A percentile compares a stretch with the other conserved stretches of the same genome.
Conservation (phyloP, 2,113 vertebrate genomes). For the Gracilinanus agilis region DNA sequence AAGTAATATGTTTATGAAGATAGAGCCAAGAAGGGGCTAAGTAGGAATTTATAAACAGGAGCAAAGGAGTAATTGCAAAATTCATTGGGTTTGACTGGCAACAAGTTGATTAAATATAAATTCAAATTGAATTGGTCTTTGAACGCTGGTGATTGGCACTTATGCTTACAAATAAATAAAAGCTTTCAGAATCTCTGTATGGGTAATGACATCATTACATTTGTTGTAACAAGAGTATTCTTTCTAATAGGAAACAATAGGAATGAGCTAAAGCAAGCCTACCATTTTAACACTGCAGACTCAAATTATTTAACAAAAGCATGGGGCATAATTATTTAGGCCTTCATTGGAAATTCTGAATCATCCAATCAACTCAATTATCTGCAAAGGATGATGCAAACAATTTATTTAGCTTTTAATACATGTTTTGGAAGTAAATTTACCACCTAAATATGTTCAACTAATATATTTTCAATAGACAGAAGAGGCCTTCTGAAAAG, state of each 20-base stretch:
- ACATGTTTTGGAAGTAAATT: neutral
- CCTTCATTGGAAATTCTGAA: slow-evolving; percentile 30
- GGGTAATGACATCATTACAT: slow-evolving; percentile 16
- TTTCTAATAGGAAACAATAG: slow-evolving; percentile 45
- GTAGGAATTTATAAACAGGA: neutral
- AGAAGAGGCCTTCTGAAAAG: neutral
- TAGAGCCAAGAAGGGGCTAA: neutral
- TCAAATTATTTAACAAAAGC: neutral
- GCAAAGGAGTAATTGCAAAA: slow-evolving; percentile 46
- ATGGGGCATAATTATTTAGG: slow-evolving; percentile 30
- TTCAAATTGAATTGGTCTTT: slow-evolving; percentile 53
- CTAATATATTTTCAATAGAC: neutral
- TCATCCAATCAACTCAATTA: slow-evolving; percentile 35
- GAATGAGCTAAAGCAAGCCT: slow-evolving; percentile 43
- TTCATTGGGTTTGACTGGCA: slow-evolving; percentile 36
- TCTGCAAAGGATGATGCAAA: neutral
- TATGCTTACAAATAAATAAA: slow-evolving; percentile 50
- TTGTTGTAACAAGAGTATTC: slow-evolving; percentile 44
- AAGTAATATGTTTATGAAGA: slow-evolving; percentile 43
- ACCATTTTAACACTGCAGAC: neutral
- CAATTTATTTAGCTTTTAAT: neutral
- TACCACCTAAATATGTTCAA: neutral
- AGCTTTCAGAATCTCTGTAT: slow-evolving; percentile 33
- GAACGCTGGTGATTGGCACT: slow-evolving; percentile 33
- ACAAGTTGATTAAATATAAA: slow-evolving; percentile 53